Evolutionary conservation across 2,113 vertebrate genomes (phyloP).

Genomic region (Bos javanicus): DNA sequence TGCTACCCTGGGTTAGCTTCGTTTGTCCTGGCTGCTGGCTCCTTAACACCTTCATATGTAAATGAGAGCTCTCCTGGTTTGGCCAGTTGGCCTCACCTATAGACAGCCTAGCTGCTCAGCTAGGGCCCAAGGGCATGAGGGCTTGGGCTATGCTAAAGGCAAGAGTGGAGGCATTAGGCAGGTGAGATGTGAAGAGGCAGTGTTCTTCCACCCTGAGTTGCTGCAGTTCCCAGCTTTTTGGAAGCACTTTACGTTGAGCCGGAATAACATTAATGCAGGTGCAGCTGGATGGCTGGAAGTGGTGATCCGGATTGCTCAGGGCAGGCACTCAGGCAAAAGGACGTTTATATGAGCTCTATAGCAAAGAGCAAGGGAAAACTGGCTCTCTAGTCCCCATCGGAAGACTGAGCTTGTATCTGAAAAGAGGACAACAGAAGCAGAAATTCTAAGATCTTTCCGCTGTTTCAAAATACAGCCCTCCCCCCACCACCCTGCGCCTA

Average conservation of each 20-base stretch:
- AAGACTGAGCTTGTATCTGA: slow-evolving; percentile 18
- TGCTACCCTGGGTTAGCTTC: background rate
- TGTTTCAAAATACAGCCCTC: slow-evolving; percentile 23
- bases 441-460: background rate
- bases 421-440: slow-evolving; percentile 25
- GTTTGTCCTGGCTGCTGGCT: background rate
- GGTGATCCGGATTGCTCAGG: background rate
- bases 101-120: background rate
- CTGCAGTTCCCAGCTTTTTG: background rate
- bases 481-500: background rate
- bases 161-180: background rate
- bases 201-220: background rate
- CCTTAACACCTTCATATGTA: background rate
- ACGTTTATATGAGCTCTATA: background rate
- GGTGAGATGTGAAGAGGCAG: background rate
- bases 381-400: background rate
- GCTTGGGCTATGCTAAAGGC: background rate
- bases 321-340: background rate
- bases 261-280: background rate
- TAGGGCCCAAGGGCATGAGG: background rate
- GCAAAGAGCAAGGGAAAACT: background rate
- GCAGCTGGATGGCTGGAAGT: background rate
- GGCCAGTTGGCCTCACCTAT: background rate
- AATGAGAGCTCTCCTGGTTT: background rate
- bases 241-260: background rate